Base-by-base conservation (phyloP, 2,113 vertebrate genomes). In the Argyrosomus japonicus region DNA sequence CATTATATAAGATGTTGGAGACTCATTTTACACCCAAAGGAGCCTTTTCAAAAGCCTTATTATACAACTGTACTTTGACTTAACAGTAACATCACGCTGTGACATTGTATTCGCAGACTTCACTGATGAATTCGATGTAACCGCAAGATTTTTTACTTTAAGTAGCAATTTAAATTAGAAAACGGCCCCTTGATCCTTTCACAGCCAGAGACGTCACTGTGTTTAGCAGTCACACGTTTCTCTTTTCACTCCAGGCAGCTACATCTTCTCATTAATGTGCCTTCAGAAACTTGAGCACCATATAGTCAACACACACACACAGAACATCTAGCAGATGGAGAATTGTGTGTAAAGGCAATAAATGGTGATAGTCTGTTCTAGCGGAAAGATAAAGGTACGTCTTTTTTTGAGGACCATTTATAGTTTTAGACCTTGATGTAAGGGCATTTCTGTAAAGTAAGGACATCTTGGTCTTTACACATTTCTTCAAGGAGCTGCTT, bases 21-120 rank as follows among this genome's bases (percentile, higher is more conserved):
- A 81, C 67, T 50, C 43, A 77, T 84, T 57, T 21, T 57, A 58
- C 64, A 64, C 51, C 70, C 36, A 58, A 65, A 69, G 57, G 57
- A 65, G 61, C 57, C 45, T 51, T 53, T 84, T 73, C 62, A 73
- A 48, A 69, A 70, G 69, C 53, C 40, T 77, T 18, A 61, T 86
- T 68, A 23, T 14, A 47, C 45, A 14, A 14, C 45, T 40, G 36
- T 57, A 45, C 56, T 68, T 7, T 61, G 25, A 87, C 61, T 45
- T 50, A 27, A 23, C 43, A 40, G 68, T 48, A 58, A 51, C 77
- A 57, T 17, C 57, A 2, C 50, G 1, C 58, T 13, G 40, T 32
- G 3, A 64, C 58, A 75, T 25, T 32, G 71, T 45, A 70, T 12
- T 29, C n/a, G 13, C 36, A 40, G 36, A 40, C 36, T 40, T 40